These are phyloP conservation scores for Steatocranus sp. DNA, from an alignment of 2,797 vertebrate species.

Conservation along the genomic window DNA sequence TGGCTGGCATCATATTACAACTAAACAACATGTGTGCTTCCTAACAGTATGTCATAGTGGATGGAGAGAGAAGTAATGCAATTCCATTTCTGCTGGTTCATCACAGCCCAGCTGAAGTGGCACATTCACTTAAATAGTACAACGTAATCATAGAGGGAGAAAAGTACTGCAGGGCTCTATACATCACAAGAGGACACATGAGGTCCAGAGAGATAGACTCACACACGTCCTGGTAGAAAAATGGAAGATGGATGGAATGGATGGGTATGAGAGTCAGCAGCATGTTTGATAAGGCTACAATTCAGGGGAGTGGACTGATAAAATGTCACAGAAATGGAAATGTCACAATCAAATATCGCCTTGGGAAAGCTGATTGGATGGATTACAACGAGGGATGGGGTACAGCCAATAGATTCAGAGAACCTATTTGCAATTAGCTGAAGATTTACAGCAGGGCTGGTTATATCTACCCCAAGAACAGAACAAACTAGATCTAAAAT, in stretches of 20 bases:
- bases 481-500: conserved; percentile 37
- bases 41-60: conserved; percentile 3
- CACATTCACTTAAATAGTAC: conserved; percentile 60
- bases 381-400: conserved; percentile 11
- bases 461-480: conserved; percentile 2
- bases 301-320: conserved; percentile 12
- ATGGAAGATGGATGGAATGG: conserved; percentile 41
- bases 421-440: conserved; percentile 50
- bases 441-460: conserved; percentile 42
- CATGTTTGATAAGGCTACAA: conserved; percentile 34
- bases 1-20: not conserved
- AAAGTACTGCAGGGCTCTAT: conserved; percentile 36
- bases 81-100: conserved; percentile 58
- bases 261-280: conserved; percentile 49
- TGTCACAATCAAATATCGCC: conserved; percentile 21
- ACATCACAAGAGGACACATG: conserved; percentile 57
- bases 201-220: conserved; percentile 52
- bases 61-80: conserved; percentile 20
- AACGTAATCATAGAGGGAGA: conserved; percentile 46
- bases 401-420: conserved; percentile 24
- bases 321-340: conserved; percentile 12
- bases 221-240: conserved; percentile 43
- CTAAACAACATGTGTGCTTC: conserved; percentile 19
- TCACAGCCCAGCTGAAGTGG: conserved; percentile 40
- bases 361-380: conserved; percentile 26